Percentiles rank a stretch among this genome's conserved stretches.
Conservation (phyloP, 2,888 invertebrate species). For the Agriopis marginaria region DNA sequence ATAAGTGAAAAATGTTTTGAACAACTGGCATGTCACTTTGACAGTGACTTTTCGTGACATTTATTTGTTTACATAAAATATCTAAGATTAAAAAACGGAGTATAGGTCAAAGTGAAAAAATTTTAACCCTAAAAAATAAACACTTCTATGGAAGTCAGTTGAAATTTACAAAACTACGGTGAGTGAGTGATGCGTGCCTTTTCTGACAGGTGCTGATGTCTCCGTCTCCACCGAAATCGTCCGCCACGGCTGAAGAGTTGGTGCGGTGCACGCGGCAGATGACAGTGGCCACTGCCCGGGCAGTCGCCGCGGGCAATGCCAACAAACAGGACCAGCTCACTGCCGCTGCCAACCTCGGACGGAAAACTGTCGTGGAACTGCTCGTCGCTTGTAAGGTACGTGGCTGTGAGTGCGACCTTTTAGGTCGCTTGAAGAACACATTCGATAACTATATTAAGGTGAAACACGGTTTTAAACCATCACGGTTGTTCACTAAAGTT, state of each 20-base stretch:
- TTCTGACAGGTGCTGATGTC: slow-evolving; percentile 87
- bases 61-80: too few species aligned
- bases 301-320: slow-evolving; percentile 94
- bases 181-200: not conserved
- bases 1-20: too few species aligned
- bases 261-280: slow-evolving; percentile 97
- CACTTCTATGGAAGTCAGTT: too few species aligned
- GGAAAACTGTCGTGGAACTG: slow-evolving; percentile 98
- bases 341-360: slow-evolving; percentile 97
- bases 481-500: too few species aligned
- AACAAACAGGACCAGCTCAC: slow-evolving; percentile 93
- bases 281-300: slow-evolving; percentile 96
- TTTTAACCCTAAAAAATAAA: too few species aligned
- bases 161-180: too few species aligned
- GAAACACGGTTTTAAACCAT: too few species aligned
- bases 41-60: too few species aligned
- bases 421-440: not conserved
- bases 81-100: too few species aligned
- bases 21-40: too few species aligned
- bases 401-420: not conserved
- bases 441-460: too few species aligned
- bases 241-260: slow-evolving; percentile 95
- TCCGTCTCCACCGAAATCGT: slow-evolving; percentile 73
- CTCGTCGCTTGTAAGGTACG: slow-evolving; percentile 93
- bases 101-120: too few species aligned